Percentiles rank a stretch among this genome's conserved stretches.
phyloP scores from a whole-genome alignment of 2,113 vertebrate genomes.

The Thermophis baileyi region DNA sequence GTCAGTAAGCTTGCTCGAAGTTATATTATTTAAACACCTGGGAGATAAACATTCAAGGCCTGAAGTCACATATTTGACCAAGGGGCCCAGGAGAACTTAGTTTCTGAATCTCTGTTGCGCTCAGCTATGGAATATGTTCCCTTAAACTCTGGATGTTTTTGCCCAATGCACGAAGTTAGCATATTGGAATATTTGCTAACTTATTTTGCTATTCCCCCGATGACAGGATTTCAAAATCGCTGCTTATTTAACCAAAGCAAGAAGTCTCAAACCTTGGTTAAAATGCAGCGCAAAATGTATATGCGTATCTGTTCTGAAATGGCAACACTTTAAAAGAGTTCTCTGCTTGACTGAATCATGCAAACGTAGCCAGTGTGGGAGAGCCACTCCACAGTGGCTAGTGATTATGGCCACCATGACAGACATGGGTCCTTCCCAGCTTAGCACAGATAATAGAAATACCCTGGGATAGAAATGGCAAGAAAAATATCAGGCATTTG shows the following conservation, averaged over 20 bases:
- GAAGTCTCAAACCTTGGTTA: neutral
- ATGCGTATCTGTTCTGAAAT: neutral
- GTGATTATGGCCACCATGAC: too few relatives aligned
- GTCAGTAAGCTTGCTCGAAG: conserved; percentile 45
- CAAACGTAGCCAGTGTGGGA: too few relatives aligned
- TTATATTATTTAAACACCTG: conserved; percentile 16
- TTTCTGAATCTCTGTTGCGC: neutral
- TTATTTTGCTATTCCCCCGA: neutral
- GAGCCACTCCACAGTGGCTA: too few relatives aligned
- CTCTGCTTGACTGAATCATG: too few relatives aligned
- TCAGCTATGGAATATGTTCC: neutral
- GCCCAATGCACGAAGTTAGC: neutral
- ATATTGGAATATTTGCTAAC: neutral
- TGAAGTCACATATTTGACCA: conserved; percentile 18
- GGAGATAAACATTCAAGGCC: conserved; percentile 19
- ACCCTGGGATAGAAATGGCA: too few relatives aligned
- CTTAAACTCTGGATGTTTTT: neutral
- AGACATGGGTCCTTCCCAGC: too few relatives aligned
- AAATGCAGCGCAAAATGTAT: neutral
- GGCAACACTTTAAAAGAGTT: too few relatives aligned
- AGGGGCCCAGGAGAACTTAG: conserved; percentile 4
- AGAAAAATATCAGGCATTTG: too few relatives aligned
- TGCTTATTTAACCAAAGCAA: neutral
- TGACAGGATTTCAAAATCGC: neutral
- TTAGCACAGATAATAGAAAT: too few relatives aligned